Conservation (phyloP, 2,888 invertebrate species). For the Mythimna ferrago region DNA sequence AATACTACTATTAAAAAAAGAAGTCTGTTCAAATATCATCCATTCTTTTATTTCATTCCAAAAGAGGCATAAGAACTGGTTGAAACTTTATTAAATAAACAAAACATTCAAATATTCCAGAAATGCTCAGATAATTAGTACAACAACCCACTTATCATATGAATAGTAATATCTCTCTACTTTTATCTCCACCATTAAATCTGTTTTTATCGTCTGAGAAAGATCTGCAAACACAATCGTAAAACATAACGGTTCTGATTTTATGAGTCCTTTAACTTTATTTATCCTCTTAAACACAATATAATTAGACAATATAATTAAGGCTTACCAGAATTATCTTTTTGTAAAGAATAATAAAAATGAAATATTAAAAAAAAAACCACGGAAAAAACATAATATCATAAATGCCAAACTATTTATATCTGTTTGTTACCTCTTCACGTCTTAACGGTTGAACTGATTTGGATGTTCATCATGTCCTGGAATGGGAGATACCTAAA, state of each 20-base stretch:
- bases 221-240: slow-evolving; percentile 29
- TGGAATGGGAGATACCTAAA: too few relatives aligned
- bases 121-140: neutral
- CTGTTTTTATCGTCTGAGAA: slow-evolving; percentile 41
- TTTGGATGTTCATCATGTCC: too few relatives aligned
- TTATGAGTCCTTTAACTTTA: slow-evolving; percentile 23
- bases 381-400: too few relatives aligned
- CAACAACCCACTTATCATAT: neutral
- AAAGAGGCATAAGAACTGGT: too few relatives aligned
- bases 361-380: too few relatives aligned
- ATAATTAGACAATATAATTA: slow-evolving; percentile 21
- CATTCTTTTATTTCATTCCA: neutral
- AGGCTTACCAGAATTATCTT: neutral
- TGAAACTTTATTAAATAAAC: neutral
- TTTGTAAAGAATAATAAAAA: neutral
- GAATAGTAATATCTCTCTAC: neutral
- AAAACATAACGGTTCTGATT: slow-evolving; percentile 43
- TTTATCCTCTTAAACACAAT: neutral
- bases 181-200: slow-evolving; percentile 7
- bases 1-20: too few relatives aligned
- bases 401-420: too few relatives aligned
- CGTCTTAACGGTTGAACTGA: too few relatives aligned
- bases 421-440: too few relatives aligned
- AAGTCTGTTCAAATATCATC: too few relatives aligned
- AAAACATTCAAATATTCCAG: neutral